These are phyloP conservation scores for Bovichtus variegatus DNA, from an alignment of 2,797 vertebrate genomes.

Conservation along the genomic window DNA sequence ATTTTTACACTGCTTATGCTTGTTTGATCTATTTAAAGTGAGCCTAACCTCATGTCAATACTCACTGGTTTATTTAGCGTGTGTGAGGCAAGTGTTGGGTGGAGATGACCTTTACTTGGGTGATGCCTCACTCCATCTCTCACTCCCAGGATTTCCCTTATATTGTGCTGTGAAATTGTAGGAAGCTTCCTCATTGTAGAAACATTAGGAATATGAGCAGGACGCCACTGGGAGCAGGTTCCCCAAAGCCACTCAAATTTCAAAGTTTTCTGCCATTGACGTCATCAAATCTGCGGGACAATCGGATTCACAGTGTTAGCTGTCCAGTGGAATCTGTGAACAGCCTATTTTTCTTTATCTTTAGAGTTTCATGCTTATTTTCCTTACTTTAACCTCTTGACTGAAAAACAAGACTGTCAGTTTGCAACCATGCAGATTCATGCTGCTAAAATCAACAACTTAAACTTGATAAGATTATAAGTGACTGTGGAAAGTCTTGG, in stretches of 20 bases:
- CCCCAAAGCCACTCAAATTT: conserved; percentile 33
- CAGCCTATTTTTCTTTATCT: background rate
- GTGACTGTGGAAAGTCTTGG: background rate
- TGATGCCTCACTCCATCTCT: conserved; percentile 42
- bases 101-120: conserved; percentile 54
- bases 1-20: conserved; percentile 35
- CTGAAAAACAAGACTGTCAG: background rate
- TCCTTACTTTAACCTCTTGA: background rate
- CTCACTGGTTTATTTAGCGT: background rate
- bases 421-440: background rate
- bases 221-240: conserved; percentile 7
- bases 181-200: conserved; percentile 38
- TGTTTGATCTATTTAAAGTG: conserved; percentile 66
- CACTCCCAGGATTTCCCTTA: conserved; percentile 65
- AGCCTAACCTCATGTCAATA: conserved; percentile 37
- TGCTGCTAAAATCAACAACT: background rate
- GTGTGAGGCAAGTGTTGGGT: conserved; percentile 14
- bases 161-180: conserved; percentile 48
- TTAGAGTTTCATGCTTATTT: conserved; percentile 23
- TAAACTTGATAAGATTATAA: background rate
- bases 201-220: conserved; percentile 33
- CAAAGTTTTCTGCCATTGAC: conserved; percentile 48
- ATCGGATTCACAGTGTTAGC: conserved; percentile 7
- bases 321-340: conserved; percentile 21
- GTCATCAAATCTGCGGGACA: conserved; percentile 47